Evolutionary conservation across 2,113 vertebrate species (phyloP), one percentile per base, ranked within the genome.

Genomic region (Xenotilapia longispinis): DNA sequence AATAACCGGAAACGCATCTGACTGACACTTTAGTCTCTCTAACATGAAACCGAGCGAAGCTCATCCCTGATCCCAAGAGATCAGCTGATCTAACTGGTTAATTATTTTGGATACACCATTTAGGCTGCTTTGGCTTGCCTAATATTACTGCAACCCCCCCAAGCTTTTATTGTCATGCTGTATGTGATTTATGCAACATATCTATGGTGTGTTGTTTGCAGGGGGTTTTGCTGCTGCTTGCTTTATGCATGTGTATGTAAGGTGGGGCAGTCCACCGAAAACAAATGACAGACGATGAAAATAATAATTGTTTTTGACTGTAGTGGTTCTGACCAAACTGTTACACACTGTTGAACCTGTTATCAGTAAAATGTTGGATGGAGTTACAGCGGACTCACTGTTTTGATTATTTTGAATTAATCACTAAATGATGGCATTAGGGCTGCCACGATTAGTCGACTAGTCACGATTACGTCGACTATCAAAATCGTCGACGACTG

Each of bases 41-140:
- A 31, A 75, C 23, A 1, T 47, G 40, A 75, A 75, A 75, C n/a
- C 0, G 6, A 75, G 23, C 1, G 5, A 28, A 47, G 36, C 40
- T 73, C 40, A 17, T 45, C 40, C 13, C 15, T 28, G 40, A 14
- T 15, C 21, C 38, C 68, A 26, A 40, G 15, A 45, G 68, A 75
- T 75, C 23, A 47, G 14, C 68, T 75, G 40, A 28, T 75, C 40
- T 75, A 17, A 28, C 7, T 73, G 21, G 40, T 45, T 23, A 70
- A 42, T 26, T 28, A 19, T 49, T 3, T 49, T 26, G 42, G 42
- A 9, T 11, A 78, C 23, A 49, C 14, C 15, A 78, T 49, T 2
- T 49, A 49, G 9, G 23, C 14, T 75, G 1, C 70, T 75, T 75
- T 47, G 9, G 70, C 68, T 45, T 17, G 13, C 8, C 68, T 26